Evolutionary conservation across 2,113 vertebrate species (phyloP).

Genomic region (Chinchilla lanigera): DNA sequence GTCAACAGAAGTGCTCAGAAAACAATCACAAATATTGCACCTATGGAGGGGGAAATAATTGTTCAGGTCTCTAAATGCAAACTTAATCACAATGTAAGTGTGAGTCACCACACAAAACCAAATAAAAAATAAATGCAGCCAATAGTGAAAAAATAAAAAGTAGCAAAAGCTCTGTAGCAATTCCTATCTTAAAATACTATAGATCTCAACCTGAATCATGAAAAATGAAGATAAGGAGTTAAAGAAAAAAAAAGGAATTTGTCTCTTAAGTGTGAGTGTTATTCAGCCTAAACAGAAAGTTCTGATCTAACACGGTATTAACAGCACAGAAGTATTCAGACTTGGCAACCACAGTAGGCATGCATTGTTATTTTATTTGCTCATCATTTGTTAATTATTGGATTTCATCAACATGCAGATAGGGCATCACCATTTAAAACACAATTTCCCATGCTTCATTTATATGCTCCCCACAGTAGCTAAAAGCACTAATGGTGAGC

Average conservation of each 20-base stretch:
- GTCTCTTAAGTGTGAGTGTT: background rate
- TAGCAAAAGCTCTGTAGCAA: background rate
- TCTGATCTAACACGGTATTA: background rate
- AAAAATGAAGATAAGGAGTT: background rate
- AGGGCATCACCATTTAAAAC: background rate
- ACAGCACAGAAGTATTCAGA: too few relatives aligned
- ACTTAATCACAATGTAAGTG: background rate
- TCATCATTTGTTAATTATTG: background rate
- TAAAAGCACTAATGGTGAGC: background rate
- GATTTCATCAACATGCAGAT: background rate
- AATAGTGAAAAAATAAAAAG: background rate
- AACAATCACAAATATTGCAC: background rate
- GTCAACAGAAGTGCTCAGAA: background rate
- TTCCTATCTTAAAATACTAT: fast-evolving
- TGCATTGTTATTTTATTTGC: background rate
- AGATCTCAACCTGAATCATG: background rate
- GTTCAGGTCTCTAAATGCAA: too few relatives aligned
- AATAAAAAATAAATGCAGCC: too few relatives aligned
- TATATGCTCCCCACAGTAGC: too few relatives aligned
- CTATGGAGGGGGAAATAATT: background rate
- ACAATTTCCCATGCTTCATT: background rate
- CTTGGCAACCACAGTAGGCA: background rate
- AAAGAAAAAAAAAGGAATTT: background rate
- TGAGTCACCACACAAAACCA: background rate
- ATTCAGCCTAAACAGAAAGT: background rate